Evolutionary conservation across 2,888 invertebrate species (phyloP).

Genomic region (Leistus spinibarbis): DNA sequence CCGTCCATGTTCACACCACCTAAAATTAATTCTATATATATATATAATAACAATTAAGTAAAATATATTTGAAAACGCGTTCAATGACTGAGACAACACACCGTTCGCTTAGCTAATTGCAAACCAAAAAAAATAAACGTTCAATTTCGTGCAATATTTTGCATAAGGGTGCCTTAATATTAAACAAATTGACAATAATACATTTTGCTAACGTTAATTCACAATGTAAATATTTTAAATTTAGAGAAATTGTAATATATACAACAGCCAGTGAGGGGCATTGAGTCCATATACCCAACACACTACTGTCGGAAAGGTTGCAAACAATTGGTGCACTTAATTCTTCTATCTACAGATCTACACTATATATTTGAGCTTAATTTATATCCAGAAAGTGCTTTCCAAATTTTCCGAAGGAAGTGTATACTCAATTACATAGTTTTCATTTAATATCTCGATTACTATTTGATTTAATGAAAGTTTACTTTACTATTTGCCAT

Average conservation of each 20-base stretch:
- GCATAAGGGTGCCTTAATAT: constrained; percentile 14
- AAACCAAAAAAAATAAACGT: neutral
- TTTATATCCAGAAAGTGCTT: too few relatives aligned
- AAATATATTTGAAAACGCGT: neutral
- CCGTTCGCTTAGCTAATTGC: constrained; percentile 4
- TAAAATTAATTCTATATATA: neutral
- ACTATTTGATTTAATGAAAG: too few relatives aligned
- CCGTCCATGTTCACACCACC: constrained; percentile 15
- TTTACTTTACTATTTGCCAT: too few relatives aligned
- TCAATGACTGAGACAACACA: neutral
- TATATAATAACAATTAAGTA: neutral
- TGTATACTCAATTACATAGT: too few relatives aligned
- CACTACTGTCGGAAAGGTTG: too few relatives aligned
- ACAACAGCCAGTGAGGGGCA: neutral
- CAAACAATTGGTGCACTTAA: too few relatives aligned
- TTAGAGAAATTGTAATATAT: neutral
- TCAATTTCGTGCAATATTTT: constrained; percentile 27
- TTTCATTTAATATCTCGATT: too few relatives aligned
- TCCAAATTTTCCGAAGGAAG: too few relatives aligned
- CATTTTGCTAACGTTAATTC: neutral
- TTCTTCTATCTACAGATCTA: too few relatives aligned
- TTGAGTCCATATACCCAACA: too few relatives aligned
- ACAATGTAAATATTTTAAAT: neutral
- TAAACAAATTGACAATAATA: constrained; percentile 12
- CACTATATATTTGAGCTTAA: too few relatives aligned